Base-by-base conservation (phyloP, 2,797 vertebrate genomes). In the Florisuga fusca region DNA sequence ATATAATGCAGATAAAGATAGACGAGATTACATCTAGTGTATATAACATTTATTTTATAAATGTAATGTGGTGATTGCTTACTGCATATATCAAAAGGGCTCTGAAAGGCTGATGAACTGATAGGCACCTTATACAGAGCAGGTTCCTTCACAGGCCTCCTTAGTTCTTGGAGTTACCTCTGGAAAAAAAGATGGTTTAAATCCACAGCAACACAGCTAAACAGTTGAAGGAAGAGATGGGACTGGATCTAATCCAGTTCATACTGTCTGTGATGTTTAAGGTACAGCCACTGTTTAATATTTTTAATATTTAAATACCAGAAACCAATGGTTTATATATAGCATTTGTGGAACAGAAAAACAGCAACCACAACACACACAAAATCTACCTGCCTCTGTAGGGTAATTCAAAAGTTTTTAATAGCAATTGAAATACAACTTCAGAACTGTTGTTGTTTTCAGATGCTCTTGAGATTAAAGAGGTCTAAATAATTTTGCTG, bases 11-110 rank as follows among this genome's bases (percentile, higher is more conserved):
- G 90, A 90, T 90, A 82, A 94, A 94, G 90, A 61, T 38, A 63
- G 68, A 54, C 51, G 54, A 63, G 87, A 92, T 95, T 77, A 27
- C 72, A 91, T 92, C 75, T 77, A 64, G 75, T 74, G 57, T 85
- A 38, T 74, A 64, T 94, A 85, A 75, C 61, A 92, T 85, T 91
- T 85, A 54, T 83, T 74, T 92, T 83, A 79, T 95, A 90, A 90
- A 59, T 26, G 29, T 66, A n/a, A 26, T 48, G 34, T 2, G 9
- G 29, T 62, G 48, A 33, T 58, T 78, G 68, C 66, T 69, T 75
- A 27, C 69, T 84, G 62, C 25, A 3, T 64, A 29, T 87, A 89
- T 91, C 69, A 86, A 27, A 94, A 55, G 64, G 58, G 18, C 54
- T 87, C 58, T n/a, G 68, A 46, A 91, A 87, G 27, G 69, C 12